Conservation (phyloP, 2,888 invertebrate species). For the Tenthredo notha region DNA sequence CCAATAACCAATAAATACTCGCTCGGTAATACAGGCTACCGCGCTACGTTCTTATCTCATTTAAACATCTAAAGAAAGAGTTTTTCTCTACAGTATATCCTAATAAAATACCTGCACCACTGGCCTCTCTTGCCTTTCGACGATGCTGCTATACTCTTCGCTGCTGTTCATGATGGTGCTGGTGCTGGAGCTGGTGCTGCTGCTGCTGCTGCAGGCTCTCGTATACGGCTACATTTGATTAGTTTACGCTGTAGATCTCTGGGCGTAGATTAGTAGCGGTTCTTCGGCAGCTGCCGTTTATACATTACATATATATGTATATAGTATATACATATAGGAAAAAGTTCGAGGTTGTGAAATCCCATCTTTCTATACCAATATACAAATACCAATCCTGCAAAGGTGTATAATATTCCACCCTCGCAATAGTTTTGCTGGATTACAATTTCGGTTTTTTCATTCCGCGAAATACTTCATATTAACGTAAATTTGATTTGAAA, state of each 20-base stretch:
- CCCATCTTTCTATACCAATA: background rate
- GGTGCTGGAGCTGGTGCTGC: background rate
- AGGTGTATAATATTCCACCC: background rate
- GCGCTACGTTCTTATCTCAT: conserved; percentile 73
- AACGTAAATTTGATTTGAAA: background rate
- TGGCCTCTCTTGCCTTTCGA: conserved; percentile 40
- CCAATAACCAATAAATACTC: conserved; percentile 76
- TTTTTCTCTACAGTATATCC: conserved; percentile 57
- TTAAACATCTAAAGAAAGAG: conserved; percentile 66
- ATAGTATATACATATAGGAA: background rate
- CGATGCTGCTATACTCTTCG: background rate
- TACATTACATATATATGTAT: background rate
- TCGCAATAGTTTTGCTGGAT: background rate
- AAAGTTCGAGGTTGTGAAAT: background rate
- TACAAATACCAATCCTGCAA: background rate
- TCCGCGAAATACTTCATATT: background rate
- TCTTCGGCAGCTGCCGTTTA: conserved; percentile 43
- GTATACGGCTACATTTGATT: conserved; percentile 41
- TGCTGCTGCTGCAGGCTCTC: background rate
- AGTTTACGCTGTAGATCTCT: conserved; percentile 41
- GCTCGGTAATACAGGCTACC: conserved; percentile 74
- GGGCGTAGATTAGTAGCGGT: conserved; percentile 47
- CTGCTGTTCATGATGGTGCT: background rate
- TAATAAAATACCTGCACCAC: conserved; percentile 58
- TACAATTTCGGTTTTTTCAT: background rate